These are phyloP conservation scores for Lumbricus terrestris DNA, from an alignment of 2,888 invertebrate species.

Conservation along the genomic window DNA sequence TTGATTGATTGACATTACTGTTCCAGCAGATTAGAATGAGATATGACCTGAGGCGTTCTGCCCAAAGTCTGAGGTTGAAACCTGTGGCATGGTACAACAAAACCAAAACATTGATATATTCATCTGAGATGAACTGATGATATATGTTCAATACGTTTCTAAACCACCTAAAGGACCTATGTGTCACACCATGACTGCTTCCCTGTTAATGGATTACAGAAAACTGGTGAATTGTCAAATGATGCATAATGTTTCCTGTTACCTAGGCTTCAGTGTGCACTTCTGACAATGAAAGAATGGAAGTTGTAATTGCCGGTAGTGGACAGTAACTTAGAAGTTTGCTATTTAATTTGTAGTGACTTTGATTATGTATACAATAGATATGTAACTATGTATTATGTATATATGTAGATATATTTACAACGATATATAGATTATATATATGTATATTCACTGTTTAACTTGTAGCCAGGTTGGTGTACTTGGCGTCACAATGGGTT, in stretches of 20 bases:
- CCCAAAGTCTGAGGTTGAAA: background rate
- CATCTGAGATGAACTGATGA: background rate
- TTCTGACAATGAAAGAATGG: too few relatives aligned
- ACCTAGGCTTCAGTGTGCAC: too few relatives aligned
- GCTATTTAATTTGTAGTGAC: background rate
- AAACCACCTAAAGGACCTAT: too few relatives aligned
- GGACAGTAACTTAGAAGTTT: background rate
- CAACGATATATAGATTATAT: background rate
- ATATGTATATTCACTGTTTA: background rate
- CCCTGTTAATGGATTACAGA: too few relatives aligned
- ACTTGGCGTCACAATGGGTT: conserved; percentile 29
- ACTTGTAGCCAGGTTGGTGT: conserved; percentile 32
- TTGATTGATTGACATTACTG: too few relatives aligned
- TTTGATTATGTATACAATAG: background rate
- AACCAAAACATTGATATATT: background rate
- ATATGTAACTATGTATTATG: background rate
- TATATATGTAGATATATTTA: too few relatives aligned
- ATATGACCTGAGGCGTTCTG: background rate
- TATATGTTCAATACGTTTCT: background rate
- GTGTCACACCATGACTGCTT: too few relatives aligned
- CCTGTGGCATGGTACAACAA: too few relatives aligned
- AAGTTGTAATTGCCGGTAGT: background rate
- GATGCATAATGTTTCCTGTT: too few relatives aligned
- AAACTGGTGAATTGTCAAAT: too few relatives aligned
- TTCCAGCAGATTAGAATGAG: background rate